These are phyloP conservation scores for Idaea straminata DNA, from an alignment of 2,888 invertebrate species.

Conservation along the genomic window DNA sequence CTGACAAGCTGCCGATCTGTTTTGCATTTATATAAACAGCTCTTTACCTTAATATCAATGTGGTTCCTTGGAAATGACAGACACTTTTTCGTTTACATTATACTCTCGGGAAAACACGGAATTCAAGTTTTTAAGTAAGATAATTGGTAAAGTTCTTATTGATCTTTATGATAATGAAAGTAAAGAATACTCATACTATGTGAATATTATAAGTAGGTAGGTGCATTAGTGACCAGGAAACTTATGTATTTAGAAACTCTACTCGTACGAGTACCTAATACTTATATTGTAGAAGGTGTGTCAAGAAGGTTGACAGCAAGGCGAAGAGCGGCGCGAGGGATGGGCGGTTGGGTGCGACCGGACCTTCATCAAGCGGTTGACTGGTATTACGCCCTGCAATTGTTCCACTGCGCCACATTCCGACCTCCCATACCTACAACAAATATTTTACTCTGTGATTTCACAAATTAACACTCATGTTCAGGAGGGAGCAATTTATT, in stretches of 20 bases:
- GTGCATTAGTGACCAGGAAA: neutral
- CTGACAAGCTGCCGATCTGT: constrained; percentile 78
- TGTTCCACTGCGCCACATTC: constrained; percentile 72
- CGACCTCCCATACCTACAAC: constrained; percentile 45
- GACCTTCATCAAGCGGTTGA: constrained; percentile 79
- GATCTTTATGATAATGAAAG: neutral
- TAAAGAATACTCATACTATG: neutral
- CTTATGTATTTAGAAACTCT: neutral
- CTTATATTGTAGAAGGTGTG: constrained; percentile 28
- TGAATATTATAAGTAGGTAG: neutral
- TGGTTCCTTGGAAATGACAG: constrained; percentile 48
- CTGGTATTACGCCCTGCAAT: constrained; percentile 76
- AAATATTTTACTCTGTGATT: constrained; percentile 72
- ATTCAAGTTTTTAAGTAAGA: neutral
- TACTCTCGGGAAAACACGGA: neutral
- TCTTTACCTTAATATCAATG: constrained; percentile 64
- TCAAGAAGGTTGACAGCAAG: constrained; percentile 43
- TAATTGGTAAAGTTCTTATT: neutral
- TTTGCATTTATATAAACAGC: constrained; percentile 81
- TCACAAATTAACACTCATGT: constrained; percentile 67
- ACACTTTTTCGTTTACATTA: constrained; percentile 14
- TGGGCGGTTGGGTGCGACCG: constrained; percentile 39
- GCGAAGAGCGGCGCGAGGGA: constrained; percentile 26
- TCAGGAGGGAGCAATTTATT: constrained; percentile 38
- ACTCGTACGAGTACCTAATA: constrained; percentile 6